phyloP scores from a whole-genome alignment of 2,113 vertebrate species.

The Brachypteracias leptosomus region DNA sequence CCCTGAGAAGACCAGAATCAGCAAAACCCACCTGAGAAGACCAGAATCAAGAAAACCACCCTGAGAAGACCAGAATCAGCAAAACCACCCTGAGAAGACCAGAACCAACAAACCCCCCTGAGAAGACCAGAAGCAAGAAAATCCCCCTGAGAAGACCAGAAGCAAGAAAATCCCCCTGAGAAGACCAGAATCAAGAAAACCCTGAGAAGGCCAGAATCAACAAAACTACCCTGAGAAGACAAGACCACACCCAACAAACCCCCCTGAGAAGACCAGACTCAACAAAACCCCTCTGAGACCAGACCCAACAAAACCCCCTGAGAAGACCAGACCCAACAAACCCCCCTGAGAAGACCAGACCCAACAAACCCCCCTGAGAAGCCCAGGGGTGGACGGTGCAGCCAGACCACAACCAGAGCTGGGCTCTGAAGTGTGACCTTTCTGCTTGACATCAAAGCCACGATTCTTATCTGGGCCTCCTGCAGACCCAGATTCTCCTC shows the following conservation, averaged over 20 bases:
- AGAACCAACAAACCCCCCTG: neutral
- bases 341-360: neutral
- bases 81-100: neutral
- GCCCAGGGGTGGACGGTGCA: neutral
- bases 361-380: neutral
- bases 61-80: neutral
- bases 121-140: neutral
- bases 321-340: neutral
- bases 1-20: neutral
- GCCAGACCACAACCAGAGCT: neutral
- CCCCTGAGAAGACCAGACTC: neutral
- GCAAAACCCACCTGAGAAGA: neutral
- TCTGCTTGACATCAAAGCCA: neutral
- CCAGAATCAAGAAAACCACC: neutral
- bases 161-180: neutral
- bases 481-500: neutral
- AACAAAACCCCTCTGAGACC: neutral
- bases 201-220: neutral
- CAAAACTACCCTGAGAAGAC: neutral
- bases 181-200: no score
- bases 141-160: neutral
- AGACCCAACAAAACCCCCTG: neutral
- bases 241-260: no score
- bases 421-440: neutral
- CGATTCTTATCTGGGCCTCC: neutral